Base-by-base conservation (phyloP, 2,113 vertebrate species). In the Phyllostomus hastatus region DNA sequence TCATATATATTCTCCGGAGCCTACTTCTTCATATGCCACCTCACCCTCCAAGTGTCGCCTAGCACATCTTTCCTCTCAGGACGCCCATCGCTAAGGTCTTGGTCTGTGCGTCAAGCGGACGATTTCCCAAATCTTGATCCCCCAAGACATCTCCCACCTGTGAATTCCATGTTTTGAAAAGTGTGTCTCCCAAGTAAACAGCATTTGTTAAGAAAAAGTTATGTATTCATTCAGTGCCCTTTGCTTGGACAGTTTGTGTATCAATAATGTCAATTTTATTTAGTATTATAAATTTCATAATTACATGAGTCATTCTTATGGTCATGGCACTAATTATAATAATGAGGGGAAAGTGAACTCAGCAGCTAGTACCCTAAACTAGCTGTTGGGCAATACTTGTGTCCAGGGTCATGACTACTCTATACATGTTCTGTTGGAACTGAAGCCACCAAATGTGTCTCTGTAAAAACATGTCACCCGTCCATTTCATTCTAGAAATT, bases 291-390 rank as follows among this genome's bases (percentile, higher is more conserved):
- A 72, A 66, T 90, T 67, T 31, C 16, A 66, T 88, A 94, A 80
- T 85, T n/a, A 59, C 41, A 82, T 8, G 48, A 81, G 46, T 92
- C 81, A 67, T 16, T 46, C 41, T 61, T 64, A 33, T 4, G 15
- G 31, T 46, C 26, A 50, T n/a, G 9, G 15, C 59, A 90, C 67
- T 92, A 79, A 94, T 90, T 92, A 88, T 24, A 80, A 95, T 91
- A 90, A 96, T 38, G 57, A 97, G 83, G 91, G 28, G 73, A 88
- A 95, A 64, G 48, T 85, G 66, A 93, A 91, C 69, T 85, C 84
- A 94, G 73, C 54, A 70, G 57, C 54, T 43, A 67, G 38, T 82
- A 84, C 83, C n/a, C 15, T 81, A 79, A 61, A 90, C 93, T 81
- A 84, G 75, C 66, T 59, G 8, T 38, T 67, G 28, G 35, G 10